Evolutionary conservation across 92 coral and sea anemone genomes (phyloP), one percentile per base, ranked within the genome.

Genomic region (Umimayanthus chanpuru): DNA sequence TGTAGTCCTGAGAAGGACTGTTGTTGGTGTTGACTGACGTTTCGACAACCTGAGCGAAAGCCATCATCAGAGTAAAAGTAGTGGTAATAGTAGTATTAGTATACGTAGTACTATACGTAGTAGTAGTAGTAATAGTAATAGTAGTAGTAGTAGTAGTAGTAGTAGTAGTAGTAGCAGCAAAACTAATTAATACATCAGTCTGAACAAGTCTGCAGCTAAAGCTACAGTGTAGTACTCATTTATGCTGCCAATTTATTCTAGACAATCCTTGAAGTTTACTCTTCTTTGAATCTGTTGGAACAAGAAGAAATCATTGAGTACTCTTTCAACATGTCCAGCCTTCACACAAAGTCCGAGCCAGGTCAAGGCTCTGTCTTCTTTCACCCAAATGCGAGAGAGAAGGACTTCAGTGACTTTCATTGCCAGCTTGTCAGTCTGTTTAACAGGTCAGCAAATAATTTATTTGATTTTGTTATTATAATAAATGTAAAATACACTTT

Each of bases 281-380:
- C 87, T 38, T 82, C 81, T 38, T 90, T 95, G 32, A 78, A 88
- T 41, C 23, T 75, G 61, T 28, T 74, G 20, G 89, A 89, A 72
- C 93, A 95, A 55, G 91, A 91, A 47, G 92, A 95, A 65, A 58
- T 95, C 40, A 73, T 93, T 47, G 91, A 88, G 67, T 93, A 95
- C 76, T 67, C 92, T 68, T 81, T 89, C 84, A 71, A 86, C 82
- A 89, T 89, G 92, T 81, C 91, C 20, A 26, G 81, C 23, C 73
- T 85, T 41, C 82, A 74, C 29, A 41, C 53, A n/a, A 87, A 49
- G 66, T 3, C 47, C 53, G 92, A 90, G 38, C 23, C 70, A 5
- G 26, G 44, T 36, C 39, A 56, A 14, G 73, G 68, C 76, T 86
- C 94, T 21, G 66, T 93, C 7, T 90, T 95, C 65, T 93, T 95